Evolutionary conservation across 2,113 vertebrate species (phyloP).

Genomic region (Apistogramma diplotaenia): DNA sequence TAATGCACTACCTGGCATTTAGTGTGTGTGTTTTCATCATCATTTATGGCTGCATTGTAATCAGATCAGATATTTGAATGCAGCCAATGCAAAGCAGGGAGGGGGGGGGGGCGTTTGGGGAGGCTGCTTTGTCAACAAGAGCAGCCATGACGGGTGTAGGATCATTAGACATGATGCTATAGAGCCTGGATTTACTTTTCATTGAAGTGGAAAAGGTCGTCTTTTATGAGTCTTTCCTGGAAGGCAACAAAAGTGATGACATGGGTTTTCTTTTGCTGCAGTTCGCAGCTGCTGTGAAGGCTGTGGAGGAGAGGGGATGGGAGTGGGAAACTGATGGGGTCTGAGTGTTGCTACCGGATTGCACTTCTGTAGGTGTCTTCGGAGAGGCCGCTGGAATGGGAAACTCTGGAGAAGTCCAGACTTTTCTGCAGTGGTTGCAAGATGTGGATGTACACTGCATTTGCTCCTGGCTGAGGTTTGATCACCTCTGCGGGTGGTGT

Average conservation of each 20-base stretch:
- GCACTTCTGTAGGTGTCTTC: slow-evolving; percentile 8
- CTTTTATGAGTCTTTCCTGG: slow-evolving; percentile 54
- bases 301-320: neutral
- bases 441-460: neutral
- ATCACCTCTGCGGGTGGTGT: slow-evolving; percentile 1
- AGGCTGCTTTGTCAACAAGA: slow-evolving; percentile 50
- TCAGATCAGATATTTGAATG: slow-evolving; percentile 21
- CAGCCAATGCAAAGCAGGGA: neutral
- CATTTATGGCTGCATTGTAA: slow-evolving; percentile 34
- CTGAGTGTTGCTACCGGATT: neutral
- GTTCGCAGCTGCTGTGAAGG: slow-evolving; percentile 32
- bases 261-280: neutral
- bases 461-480: neutral
- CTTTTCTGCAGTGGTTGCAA: slow-evolving; percentile 34
- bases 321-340: neutral
- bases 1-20: slow-evolving; percentile 44
- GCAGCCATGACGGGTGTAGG: slow-evolving; percentile 14
- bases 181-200: slow-evolving; percentile 54
- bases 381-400: neutral
- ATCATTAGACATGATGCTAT: slow-evolving; percentile 51
- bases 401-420: slow-evolving; percentile 9
- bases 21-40: slow-evolving; percentile 26
- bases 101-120: neutral
- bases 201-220: slow-evolving; percentile 65
- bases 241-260: slow-evolving; percentile 58